Base-by-base conservation (phyloP, 2,113 vertebrate species). In the Sander vitreus region DNA sequence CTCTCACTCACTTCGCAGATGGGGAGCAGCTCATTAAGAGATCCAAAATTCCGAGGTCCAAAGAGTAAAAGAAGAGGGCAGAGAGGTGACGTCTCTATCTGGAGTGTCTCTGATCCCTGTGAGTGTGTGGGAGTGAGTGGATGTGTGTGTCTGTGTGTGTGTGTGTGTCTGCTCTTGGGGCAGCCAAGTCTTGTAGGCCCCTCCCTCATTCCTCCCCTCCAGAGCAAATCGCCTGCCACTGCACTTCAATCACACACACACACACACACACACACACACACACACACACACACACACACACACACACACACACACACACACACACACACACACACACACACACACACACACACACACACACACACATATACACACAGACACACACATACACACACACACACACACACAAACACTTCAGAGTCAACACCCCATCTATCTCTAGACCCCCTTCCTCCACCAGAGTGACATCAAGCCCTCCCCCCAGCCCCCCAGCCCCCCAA, bases 191-290 rank as follows among this genome's bases (percentile, higher is more conserved):
- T 71, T 18, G 81, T 84, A 75, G 11, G 88, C 90, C 90, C 91
- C 92, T 90, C 93, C 93, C 89, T 92, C 87, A 84, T 65, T 84
- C 86, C 76, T 82, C 78, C 89, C 78, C 74, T 74, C 59, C 69
- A 77, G 45, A 85, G 77, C 65, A 89, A 91, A 89, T 85, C 79
- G 59, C 78, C 76, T 83, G 85, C 73, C 86, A 79, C 72, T 69
- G 63, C 91, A 83, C 86, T 85, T 89, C 86, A 92, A 68, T 83
- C 79, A 83, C 82, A 74, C 54, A 74, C 78, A 76, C 76, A 70
- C 82, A 68, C 76, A 76, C 73, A 51, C 71, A 76, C 77, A 73
- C 75, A 69, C 66, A 87, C 58, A 78, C 68, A 59, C 53, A 45
- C 55, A 59, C 55, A 47, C 69, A 59, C 53, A 72, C 33, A 57